These are phyloP conservation scores for Dascillus cervinus DNA, from an alignment of 2,888 invertebrate genomes.

Conservation along the genomic window DNA sequence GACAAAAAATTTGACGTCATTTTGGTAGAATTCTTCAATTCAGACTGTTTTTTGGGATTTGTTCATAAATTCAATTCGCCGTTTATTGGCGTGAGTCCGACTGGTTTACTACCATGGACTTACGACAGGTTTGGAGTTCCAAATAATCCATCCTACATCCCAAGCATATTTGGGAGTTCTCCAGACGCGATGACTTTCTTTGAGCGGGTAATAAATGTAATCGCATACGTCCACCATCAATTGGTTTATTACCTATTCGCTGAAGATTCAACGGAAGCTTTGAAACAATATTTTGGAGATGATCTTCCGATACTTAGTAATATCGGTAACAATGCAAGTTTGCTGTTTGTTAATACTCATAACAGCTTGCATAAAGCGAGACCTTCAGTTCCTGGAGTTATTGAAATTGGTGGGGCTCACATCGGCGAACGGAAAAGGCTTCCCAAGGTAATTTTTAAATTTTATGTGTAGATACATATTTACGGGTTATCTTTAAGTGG, in stretches of 20 bases:
- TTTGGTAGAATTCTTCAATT: conserved; percentile 59
- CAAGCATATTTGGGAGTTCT: conserved; percentile 38
- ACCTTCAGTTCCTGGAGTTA: conserved; percentile 43
- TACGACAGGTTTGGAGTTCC: conserved; percentile 43
- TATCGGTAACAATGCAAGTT: conserved; percentile 42
- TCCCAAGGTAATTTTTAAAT: conserved; percentile 23
- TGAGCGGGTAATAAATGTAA: conserved; percentile 15
- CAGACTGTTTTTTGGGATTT: conserved; percentile 59
- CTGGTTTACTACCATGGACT: conserved; percentile 42
- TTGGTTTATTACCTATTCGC: conserved; percentile 6
- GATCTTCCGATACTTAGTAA: conserved; percentile 25
- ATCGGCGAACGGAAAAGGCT: conserved; percentile 31
- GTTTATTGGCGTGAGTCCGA: conserved; percentile 46
- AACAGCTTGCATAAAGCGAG: conserved; percentile 40
- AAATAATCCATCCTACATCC: conserved; percentile 41
- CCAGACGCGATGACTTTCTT: conserved; percentile 23
- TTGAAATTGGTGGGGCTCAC: conserved; percentile 50
- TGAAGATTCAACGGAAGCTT: conserved; percentile 1
- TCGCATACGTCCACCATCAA: conserved; percentile 3
- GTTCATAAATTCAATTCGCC: conserved; percentile 53
- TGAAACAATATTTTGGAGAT: conserved; percentile 28
- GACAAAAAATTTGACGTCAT: conserved; percentile 50
- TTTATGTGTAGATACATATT: no score
- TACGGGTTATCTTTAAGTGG: no score
- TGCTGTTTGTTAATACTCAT: conserved; percentile 45